These are phyloP conservation scores for Pteropus rufus DNA, from an alignment of 2,797 vertebrate genomes.

Conservation along the genomic window DNA sequence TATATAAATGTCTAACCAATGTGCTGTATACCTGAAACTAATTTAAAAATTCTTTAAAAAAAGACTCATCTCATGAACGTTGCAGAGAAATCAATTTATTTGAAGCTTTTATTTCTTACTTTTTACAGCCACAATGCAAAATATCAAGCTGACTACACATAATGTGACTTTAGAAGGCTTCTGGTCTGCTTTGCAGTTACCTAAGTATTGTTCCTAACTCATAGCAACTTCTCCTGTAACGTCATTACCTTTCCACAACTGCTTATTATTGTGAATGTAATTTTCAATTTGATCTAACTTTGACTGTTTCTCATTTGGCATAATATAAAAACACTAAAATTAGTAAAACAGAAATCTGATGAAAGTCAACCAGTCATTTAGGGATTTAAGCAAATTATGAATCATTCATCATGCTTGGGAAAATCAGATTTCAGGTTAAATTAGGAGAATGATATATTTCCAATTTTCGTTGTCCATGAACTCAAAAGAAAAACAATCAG, in stretches of 20 bases:
- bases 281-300: not conserved
- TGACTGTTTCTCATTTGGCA: not conserved
- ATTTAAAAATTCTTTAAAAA: not conserved
- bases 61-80: not conserved
- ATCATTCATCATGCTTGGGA: not conserved
- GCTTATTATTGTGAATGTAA: slow-evolving; percentile 7
- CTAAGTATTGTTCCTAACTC: not conserved
- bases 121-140: not conserved
- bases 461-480: not conserved
- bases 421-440: slow-evolving; percentile 18
- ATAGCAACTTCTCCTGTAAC: not conserved
- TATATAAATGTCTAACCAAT: too few relatives aligned
- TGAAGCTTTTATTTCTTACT: not conserved
- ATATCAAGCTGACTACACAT: not conserved
- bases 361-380: not conserved
- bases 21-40: too few relatives aligned
- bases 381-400: not conserved
- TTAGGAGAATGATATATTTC: not conserved
- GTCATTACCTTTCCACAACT: not conserved
- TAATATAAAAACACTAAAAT: not conserved
- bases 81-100: not conserved
- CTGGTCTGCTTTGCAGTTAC: not conserved
- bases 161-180: not conserved
- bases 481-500: not conserved
- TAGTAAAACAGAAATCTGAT: not conserved